These are phyloP conservation scores for Salmo trutta DNA, from an alignment of 2,797 vertebrate genomes.

Conservation along the genomic window DNA sequence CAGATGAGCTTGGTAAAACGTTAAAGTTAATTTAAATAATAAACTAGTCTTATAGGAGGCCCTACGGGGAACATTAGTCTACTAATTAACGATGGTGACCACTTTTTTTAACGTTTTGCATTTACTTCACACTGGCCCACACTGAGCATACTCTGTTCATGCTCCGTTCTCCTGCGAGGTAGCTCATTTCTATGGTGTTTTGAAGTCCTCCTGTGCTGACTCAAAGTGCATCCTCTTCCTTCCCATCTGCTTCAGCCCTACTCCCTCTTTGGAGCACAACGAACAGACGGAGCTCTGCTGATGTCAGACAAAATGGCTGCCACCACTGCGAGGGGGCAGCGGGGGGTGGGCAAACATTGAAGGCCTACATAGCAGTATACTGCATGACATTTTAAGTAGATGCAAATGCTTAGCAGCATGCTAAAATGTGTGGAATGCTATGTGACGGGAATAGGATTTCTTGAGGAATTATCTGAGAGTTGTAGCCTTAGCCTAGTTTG, in stretches of 20 bases:
- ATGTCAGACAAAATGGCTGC: slow-evolving; percentile 32
- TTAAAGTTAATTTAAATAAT: slow-evolving; percentile 62
- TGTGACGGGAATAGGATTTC: neutral
- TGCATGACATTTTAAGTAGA: slow-evolving; percentile 23
- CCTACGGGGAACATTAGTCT: slow-evolving; percentile 22
- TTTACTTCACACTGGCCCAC: slow-evolving; percentile 21
- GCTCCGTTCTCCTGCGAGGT: neutral
- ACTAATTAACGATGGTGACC: slow-evolving; percentile 32
- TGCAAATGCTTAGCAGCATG: neutral
- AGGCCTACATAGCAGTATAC: neutral
- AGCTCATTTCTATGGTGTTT: neutral
- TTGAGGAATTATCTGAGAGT: neutral
- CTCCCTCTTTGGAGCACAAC: neutral
- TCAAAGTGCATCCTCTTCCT: slow-evolving; percentile 15
- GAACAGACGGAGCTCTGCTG: slow-evolving; percentile 4
- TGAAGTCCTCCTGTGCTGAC: neutral
- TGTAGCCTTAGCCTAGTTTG: slow-evolving; percentile 2
- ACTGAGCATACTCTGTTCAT: slow-evolving; percentile 9
- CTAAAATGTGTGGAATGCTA: slow-evolving; percentile 4
- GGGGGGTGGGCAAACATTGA: slow-evolving; percentile 2
- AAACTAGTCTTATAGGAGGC: slow-evolving; percentile 42
- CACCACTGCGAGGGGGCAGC: neutral
- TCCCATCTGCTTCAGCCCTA: neutral
- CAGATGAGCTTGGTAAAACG: slow-evolving; percentile 44
- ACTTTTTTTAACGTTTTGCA: slow-evolving; percentile 4